phyloP scores from a whole-genome alignment of 64 coral and sea anemone genomes.

The Platygyra sinensis region DNA sequence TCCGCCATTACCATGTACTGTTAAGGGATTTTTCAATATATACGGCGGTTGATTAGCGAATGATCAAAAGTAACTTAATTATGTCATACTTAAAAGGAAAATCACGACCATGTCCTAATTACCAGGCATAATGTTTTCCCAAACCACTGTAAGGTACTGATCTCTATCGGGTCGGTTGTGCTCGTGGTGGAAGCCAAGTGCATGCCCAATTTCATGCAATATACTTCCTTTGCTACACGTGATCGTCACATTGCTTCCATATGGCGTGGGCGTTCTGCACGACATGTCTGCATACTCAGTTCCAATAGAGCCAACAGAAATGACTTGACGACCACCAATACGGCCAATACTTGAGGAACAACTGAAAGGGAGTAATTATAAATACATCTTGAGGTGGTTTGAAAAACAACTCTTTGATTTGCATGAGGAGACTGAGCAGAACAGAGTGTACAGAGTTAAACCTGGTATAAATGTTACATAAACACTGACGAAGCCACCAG shows the following conservation, averaged over 20 bases:
- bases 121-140: constrained; percentile 69
- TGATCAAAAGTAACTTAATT: too few relatives aligned
- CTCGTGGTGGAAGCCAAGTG: constrained; percentile 85
- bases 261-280: not conserved
- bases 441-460: too few relatives aligned
- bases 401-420: too few relatives aligned
- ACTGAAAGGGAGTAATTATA: not conserved
- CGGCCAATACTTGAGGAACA: constrained; percentile 14
- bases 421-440: too few relatives aligned
- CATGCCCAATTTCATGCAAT: constrained; percentile 84
- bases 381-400: too few relatives aligned
- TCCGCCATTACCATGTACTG: too few relatives aligned
- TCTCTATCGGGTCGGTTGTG: constrained; percentile 86
- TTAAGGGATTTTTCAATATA: too few relatives aligned
- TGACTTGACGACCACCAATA: constrained; percentile 19
- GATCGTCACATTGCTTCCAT: not conserved
- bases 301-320: constrained; percentile 1
- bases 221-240: constrained; percentile 83
- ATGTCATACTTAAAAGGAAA: not conserved
- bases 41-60: too few relatives aligned
- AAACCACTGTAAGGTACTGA: constrained; percentile 56
- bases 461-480: too few relatives aligned
- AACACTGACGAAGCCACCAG: too few relatives aligned
- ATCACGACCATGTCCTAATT: not conserved
- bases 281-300: constrained; percentile 1